These are phyloP conservation scores for Dicranocentrus wangi DNA, from an alignment of 2,888 invertebrate species.

Conservation along the genomic window DNA sequence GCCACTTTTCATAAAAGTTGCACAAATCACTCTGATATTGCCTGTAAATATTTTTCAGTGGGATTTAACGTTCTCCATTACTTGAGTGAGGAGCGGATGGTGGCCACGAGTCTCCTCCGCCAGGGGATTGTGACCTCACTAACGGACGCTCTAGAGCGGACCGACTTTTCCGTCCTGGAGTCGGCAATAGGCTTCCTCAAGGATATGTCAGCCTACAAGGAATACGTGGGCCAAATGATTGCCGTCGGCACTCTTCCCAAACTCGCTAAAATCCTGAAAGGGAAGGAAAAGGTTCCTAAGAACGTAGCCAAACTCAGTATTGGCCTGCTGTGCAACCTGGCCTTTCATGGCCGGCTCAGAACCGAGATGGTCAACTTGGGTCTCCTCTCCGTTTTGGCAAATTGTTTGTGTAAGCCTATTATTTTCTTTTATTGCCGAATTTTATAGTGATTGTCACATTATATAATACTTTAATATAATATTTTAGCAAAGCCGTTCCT, in stretches of 20 bases:
- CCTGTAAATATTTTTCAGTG: conserved; percentile 28
- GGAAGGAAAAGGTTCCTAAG: conserved; percentile 56
- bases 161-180: conserved; percentile 53
- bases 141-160: conserved; percentile 47
- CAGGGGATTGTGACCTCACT: conserved; percentile 57
- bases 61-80: conserved; percentile 63
- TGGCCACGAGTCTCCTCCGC: conserved; percentile 40
- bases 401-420: conserved; percentile 56
- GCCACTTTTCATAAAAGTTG: neutral
- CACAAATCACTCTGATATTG: neutral
- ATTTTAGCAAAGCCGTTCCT: conserved; percentile 55
- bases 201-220: conserved; percentile 55
- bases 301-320: conserved; percentile 56
- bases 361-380: conserved; percentile 47
- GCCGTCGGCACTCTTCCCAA: conserved; percentile 44
- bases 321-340: conserved; percentile 59
- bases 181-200: conserved; percentile 46
- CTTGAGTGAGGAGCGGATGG: conserved; percentile 53
- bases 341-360: conserved; percentile 41
- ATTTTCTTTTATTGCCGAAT: conserved; percentile 2
- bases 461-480: neutral
- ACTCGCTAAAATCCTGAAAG: conserved; percentile 57
- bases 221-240: conserved; percentile 57
- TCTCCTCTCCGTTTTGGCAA: conserved; percentile 47
- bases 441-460: conserved; percentile 12